These are phyloP conservation scores for human DNA, from an alignment of 2,113 vertebrate species.

Conservation along the genomic window DNA sequence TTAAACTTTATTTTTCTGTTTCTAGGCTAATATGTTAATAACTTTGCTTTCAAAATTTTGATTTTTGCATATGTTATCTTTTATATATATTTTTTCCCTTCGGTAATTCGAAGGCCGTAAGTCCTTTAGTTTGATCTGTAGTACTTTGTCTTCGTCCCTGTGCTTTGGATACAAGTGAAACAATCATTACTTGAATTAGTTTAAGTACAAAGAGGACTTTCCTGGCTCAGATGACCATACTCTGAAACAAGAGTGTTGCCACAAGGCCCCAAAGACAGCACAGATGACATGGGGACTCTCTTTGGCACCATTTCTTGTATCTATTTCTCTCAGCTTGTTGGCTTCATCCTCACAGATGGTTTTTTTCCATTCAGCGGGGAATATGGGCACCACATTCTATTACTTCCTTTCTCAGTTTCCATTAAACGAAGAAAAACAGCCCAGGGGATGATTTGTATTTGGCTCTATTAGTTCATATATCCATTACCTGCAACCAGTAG, in stretches of 20 bases:
- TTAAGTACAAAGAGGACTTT: too few species aligned
- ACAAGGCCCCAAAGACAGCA: fast-evolving
- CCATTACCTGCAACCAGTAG: neutral
- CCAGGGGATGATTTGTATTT: neutral
- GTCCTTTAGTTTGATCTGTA: too few species aligned
- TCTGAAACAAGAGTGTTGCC: neutral
- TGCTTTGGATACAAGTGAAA: neutral
- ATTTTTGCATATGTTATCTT: neutral
- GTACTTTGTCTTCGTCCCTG: neutral
- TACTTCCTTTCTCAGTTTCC: neutral
- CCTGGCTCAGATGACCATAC: too few species aligned
- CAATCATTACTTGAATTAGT: neutral
- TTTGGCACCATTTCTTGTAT: neutral
- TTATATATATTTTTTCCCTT: neutral
- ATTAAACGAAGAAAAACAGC: neutral
- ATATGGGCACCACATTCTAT: neutral
- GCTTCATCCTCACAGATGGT: neutral
- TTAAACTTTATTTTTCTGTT: neutral
- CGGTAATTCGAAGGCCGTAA: neutral
- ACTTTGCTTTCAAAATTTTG: neutral
- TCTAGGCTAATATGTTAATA: neutral
- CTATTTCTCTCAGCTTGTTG: fast-evolving
- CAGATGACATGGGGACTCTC: neutral
- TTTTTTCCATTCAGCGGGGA: fast-evolving
- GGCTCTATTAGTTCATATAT: neutral